Evolutionary conservation across 2,113 vertebrate genomes (phyloP), one percentile per base, ranked within the genome.

Genomic region (Chinchilla lanigera): DNA sequence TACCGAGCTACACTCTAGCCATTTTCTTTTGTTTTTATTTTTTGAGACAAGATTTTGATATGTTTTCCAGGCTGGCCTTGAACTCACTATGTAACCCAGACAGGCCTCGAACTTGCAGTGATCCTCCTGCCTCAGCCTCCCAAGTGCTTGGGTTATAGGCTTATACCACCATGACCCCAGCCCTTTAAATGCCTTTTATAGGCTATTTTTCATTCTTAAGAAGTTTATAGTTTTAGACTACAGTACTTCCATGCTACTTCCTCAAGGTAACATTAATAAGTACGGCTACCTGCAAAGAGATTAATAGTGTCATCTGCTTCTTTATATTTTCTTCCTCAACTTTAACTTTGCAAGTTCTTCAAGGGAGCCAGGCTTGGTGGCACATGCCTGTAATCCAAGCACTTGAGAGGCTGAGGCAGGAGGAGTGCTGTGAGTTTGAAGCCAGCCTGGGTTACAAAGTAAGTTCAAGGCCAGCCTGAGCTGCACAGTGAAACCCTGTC

Each of bases 221-320:
- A 95, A 71, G 14, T 71, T 41, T 54, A 54, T 35, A 63, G 26
- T 38, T 81, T 87, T 26, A 38, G 73, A 88, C 17, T 63, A 28
- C 60, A 50, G 47, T 50, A 50, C 47, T 41, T 90, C 19, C 90
- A 92, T 67, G 84, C 54, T 77, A 58, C 41, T 90, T 85, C 19
- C 60, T 28, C 24, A 92, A 93, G 95, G 24, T 73, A 78, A 84
- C 60, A 86, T 3, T 9, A 80, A 41, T 47, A 87, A 86, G 50
- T 13, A 60, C 60, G 92, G 35, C 52, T 78, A 73, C 81, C 75
- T 91, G n/a, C 54, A 95, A 93, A 92, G 35, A 87, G 33, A 84
- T 82, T 38, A 56, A 9, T 65, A 81, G 67, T 90, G 69, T 92
- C 97, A 98, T 98, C 97, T 75, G 73, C 58, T 97, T 97, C 65